Evolutionary conservation across 1,140 invertebrate genomes (phyloP).

Genomic region (Bombus cullumanus): DNA sequence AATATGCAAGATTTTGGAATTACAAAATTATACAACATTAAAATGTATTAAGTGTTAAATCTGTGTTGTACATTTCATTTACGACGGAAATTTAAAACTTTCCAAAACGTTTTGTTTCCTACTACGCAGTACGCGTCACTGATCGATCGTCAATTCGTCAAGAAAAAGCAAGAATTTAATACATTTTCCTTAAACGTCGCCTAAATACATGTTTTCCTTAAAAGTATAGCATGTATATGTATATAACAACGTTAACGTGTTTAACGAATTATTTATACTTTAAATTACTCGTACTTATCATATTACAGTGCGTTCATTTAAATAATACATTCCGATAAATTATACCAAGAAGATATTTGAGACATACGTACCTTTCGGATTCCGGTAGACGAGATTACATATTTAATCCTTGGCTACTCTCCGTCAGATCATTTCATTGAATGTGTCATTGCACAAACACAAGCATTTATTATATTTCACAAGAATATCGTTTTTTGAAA

Average conservation of each 20-base stretch:
- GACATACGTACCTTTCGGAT: background rate
- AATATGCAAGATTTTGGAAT: background rate
- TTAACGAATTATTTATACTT: background rate
- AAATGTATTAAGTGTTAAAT: background rate
- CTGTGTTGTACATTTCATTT: background rate
- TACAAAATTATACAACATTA: background rate
- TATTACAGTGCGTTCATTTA: background rate
- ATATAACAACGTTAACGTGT: background rate
- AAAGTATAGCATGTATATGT: background rate
- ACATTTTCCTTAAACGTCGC: background rate
- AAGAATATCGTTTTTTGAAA: background rate
- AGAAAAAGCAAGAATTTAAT: background rate
- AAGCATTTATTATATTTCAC: background rate
- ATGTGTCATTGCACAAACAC: background rate
- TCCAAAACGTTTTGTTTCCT: background rate
- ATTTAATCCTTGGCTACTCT: background rate
- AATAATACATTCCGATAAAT: background rate
- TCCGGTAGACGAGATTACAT: no score
- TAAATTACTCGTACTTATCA: background rate
- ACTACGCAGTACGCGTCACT: no score
- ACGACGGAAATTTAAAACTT: background rate
- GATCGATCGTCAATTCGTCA: no score
- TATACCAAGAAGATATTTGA: background rate
- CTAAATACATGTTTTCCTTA: background rate
- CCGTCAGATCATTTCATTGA: background rate